Evolutionary conservation across 2,113 vertebrate species (phyloP), one percentile per base, ranked within the genome.

Genomic region (Calypte anna): DNA sequence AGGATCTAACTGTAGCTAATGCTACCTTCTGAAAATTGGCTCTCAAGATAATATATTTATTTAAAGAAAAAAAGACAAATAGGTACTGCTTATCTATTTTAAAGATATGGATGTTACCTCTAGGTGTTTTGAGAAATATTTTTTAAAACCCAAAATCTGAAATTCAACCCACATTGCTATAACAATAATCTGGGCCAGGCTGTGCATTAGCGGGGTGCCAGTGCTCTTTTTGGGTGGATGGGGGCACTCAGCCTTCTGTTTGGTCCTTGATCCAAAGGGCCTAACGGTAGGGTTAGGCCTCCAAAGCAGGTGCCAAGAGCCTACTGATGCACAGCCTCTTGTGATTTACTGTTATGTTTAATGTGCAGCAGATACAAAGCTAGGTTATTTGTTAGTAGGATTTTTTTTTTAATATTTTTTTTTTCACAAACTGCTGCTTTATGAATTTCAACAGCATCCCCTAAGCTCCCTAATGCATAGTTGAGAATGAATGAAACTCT

Each of bases 401-500:
- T 94, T 97, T 97, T 95, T 40, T 40, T 40, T 40, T 40, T 40
- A 40, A 40, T 40, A 40, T 40, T 40, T 40, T 40, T 12, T 12
- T 40, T 40, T 40, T 13, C 40, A 90, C 69, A 61, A 55, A n/a
- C 94, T 55, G 62, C 64, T 96, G 87, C 66, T 94, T 96, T 90
- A 96, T 92, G 82, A 79, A 94, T 96, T 93, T 96, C 94, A 96
- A 86, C 85, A 87, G 66, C 14, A 10, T 96, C 96, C 91, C 89
- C 67, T 89, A 48, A 67, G 73, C 53, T 97, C 96, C 94, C 93
- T 78, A 28, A 94, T 93, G 86, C 62, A 28, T 77, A 93, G 94
- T 97, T 96, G 57, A 75, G 82, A 96, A 97, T 70, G 81, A 96
- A 94, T 96, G 95, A 96, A 97, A 95, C 85, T 91, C 80, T 91